Evolutionary conservation across 2,888 invertebrate genomes (phyloP).

Genomic region (Pammene fasciana): DNA sequence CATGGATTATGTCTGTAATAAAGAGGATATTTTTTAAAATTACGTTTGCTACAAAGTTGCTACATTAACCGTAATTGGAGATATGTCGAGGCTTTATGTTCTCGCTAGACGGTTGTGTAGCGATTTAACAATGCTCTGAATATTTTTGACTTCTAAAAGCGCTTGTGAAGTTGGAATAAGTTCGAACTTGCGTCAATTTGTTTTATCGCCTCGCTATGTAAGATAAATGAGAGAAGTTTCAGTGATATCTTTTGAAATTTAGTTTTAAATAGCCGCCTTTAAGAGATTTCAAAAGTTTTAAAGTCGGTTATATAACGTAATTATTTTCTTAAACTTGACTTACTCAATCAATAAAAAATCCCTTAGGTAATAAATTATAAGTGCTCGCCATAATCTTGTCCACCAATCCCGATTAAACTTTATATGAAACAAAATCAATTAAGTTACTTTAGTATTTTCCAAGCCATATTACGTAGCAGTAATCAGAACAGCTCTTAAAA

Average conservation of each 20-base stretch:
- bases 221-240: conserved; percentile 46
- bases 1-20: conserved; percentile 73
- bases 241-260: conserved; percentile 22
- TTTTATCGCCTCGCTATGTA: conserved; percentile 49
- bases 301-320: not conserved
- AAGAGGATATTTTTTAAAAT: conserved; percentile 77
- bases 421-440: not conserved
- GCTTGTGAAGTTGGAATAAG: conserved; percentile 46
- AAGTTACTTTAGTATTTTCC: not conserved
- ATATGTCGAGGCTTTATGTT: conserved; percentile 47
- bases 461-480: conserved; percentile 1
- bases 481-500: conserved; percentile 10
- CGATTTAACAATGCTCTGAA: conserved; percentile 16
- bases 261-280: conserved; percentile 22
- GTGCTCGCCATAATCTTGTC: not conserved
- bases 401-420: not conserved
- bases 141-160: conserved; percentile 32
- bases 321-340: not conserved
- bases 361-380: not conserved
- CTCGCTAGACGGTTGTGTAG: conserved; percentile 44
- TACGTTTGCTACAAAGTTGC: conserved; percentile 70
- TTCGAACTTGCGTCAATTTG: conserved; percentile 49
- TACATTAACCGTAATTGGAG: conserved; percentile 64
- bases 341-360: no score
- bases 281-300: conserved; percentile 2